Evolutionary conservation across 2,113 vertebrate genomes (phyloP).

Genomic region (Tonatia bakeri): DNA sequence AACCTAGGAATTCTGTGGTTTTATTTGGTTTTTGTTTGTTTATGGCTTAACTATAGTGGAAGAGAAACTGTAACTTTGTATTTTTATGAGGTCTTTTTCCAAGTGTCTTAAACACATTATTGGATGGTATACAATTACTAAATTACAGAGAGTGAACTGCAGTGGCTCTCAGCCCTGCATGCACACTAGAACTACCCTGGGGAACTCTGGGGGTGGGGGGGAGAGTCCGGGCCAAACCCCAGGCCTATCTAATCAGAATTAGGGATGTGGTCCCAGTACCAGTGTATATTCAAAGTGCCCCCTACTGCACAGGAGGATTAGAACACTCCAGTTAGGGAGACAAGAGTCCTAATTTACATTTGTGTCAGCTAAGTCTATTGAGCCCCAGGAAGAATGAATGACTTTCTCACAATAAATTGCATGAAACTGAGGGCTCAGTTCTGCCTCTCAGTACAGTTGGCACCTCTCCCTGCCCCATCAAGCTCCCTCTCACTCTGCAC

Average conservation of each 20-base stretch:
- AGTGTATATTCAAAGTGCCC: neutral
- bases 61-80: neutral
- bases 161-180: neutral
- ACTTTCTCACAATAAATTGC: neutral
- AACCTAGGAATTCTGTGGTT: neutral
- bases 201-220: neutral
- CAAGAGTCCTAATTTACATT: neutral
- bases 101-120: constrained; percentile 31
- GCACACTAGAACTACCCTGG: neutral
- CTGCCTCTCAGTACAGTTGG: neutral
- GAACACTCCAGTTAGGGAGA: neutral
- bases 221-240: neutral
- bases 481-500: neutral
- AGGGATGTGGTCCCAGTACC: neutral
- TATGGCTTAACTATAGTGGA: neutral
- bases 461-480: neutral
- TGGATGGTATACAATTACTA: neutral
- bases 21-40: constrained; percentile 41
- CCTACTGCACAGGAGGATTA: neutral
- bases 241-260: neutral
- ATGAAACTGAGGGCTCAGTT: neutral
- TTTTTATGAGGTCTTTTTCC: constrained; percentile 33
- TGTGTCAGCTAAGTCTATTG: neutral
- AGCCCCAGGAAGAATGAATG: neutral
- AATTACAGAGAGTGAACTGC: neutral